Percentiles rank a stretch among this genome's conserved stretches.
These are phyloP conservation scores for Mionectes macconnelli DNA, from an alignment of 2,113 vertebrate genomes.

Conservation along the genomic window DNA sequence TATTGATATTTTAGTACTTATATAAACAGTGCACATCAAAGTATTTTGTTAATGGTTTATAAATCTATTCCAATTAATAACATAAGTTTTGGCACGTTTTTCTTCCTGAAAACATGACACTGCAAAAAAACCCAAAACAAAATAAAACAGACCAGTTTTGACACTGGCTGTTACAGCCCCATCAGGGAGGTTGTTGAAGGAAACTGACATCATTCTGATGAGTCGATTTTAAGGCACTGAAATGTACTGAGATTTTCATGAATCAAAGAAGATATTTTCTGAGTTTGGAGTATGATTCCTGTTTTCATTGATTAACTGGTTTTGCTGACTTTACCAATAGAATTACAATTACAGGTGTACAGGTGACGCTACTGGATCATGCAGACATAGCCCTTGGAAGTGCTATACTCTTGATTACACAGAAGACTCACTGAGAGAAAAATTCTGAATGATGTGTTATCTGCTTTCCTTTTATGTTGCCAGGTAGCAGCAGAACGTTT, in stretches of 20 bases:
- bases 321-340: background rate
- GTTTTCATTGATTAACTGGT: background rate
- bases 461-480: background rate
- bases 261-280: background rate
- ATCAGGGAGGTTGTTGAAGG: background rate
- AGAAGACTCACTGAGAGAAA: background rate
- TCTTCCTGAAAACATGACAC: background rate
- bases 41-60: background rate
- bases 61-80: background rate
- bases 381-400: background rate
- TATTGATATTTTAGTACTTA: background rate
- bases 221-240: background rate
- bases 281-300: background rate
- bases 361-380: background rate
- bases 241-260: background rate
- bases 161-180: background rate
- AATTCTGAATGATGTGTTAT: background rate
- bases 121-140: background rate
- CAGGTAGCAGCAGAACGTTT: rapidly evolving
- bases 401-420: background rate
- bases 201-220: background rate
- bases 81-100: background rate
- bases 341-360: background rate
- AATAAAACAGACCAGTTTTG: background rate
- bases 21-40: background rate